Base-by-base conservation (phyloP, 2,888 invertebrate genomes). In the Linhomoeus sp. region DNA sequence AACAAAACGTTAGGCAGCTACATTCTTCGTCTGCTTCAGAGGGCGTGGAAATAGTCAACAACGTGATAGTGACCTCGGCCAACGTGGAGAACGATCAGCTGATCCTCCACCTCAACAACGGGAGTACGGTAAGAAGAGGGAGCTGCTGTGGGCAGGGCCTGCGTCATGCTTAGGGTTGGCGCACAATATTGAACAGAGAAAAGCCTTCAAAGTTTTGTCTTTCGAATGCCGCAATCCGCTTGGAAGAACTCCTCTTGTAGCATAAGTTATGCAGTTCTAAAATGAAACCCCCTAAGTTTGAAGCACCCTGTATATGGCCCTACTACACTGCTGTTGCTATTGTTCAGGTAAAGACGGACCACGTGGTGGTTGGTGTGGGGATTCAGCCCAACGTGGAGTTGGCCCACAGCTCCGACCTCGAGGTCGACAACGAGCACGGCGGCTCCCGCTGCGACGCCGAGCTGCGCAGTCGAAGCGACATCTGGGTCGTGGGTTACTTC, bases 361-460 rank as follows among this genome's bases (percentile, higher is more conserved):
- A 79, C 66, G 74, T 80, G 43, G 73, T 92, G 49, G 78, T 88
- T 51, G 82, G 86, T 50, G 78, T 80, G 46, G 90, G 88, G 45
- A 75, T 79, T 48, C 75, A 79, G 61, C 79, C 85, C 5, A 83
- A 84, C 62, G 77, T 77, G 9, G 75, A 77, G 35, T 67, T 92
- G 54, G 87, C 86, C 14, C 66, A 67, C 53, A 67, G 73, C 33
- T 80, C 86, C 7, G 75, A 76, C 45, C 73, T 88, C 51, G 87
- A 90, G 72, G 70, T 80, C 24, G 80, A 73, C 43, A 15, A 75
- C 0, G 72, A 72, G 46, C 69, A 77, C 50, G 90, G 90, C 49
- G 94, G 92, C 26, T 80, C 78, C 66, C 70, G 81, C 46, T 90
- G 88, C 7, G 90, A 90, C 68, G 80, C 87, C 1, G 88, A 92